Percentiles rank a stretch among this genome's conserved stretches.
These are phyloP conservation scores for Chrysomallon squamiferum DNA, from an alignment of 1,140 invertebrate species.

Conservation along the genomic window DNA sequence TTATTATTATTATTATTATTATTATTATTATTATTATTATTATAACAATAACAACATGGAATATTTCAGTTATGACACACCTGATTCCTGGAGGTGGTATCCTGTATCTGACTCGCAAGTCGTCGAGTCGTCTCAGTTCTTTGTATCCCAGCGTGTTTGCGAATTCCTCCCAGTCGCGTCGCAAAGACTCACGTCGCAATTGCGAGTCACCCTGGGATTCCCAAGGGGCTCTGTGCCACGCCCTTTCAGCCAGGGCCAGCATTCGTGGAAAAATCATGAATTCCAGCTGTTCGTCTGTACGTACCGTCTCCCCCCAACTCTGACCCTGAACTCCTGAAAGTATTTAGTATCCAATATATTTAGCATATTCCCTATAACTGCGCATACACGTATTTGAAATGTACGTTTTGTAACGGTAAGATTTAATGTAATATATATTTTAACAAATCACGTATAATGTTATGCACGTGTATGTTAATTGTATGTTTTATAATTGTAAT, in stretches of 20 bases:
- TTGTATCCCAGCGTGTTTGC: constrained; percentile 42
- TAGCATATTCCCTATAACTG: too few species aligned
- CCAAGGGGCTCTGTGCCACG: constrained; percentile 56
- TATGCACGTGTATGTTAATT: too few species aligned
- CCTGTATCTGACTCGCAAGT: constrained; percentile 41
- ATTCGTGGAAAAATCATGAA: constrained; percentile 52
- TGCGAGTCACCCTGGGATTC: constrained; percentile 25
- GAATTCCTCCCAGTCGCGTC: constrained; percentile 51
- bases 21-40: too few species aligned
- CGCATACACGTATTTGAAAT: too few species aligned
- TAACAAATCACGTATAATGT: too few species aligned
- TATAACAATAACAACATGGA: too few species aligned
- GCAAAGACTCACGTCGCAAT: constrained; percentile 1
- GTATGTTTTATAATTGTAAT: too few species aligned
- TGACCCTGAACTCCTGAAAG: constrained; percentile 50
- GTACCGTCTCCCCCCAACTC: constrained; percentile 46
- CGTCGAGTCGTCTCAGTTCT: constrained; percentile 46
- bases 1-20: too few species aligned
- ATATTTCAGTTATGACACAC: constrained; percentile 39
- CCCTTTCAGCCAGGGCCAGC: constrained; percentile 53
- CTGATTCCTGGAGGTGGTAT: constrained; percentile 53
- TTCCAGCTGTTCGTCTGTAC: constrained; percentile 37
- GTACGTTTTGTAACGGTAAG: too few species aligned
- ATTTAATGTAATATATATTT: too few species aligned
- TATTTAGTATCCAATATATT: too few species aligned